These are phyloP conservation scores for Telmatochromis sp. DNA, from an alignment of 2,113 vertebrate genomes.

Conservation along the genomic window DNA sequence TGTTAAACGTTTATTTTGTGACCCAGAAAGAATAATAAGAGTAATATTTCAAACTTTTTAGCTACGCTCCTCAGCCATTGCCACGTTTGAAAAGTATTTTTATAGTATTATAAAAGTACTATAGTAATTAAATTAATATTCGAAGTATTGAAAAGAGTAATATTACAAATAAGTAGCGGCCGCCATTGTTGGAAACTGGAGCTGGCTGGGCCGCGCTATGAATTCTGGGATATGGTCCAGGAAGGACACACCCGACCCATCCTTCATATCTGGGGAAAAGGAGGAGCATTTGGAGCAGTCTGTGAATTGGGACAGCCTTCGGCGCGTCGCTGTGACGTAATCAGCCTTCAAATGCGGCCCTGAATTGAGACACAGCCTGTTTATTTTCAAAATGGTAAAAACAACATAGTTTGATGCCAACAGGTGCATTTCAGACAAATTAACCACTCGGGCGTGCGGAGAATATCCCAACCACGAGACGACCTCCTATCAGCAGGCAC, in stretches of 20 bases:
- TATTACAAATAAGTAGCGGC: accelerated
- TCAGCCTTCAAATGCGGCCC: accelerated
- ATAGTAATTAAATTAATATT: neutral
- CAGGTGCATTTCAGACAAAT: neutral
- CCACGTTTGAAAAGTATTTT: neutral
- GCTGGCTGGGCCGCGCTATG: accelerated
- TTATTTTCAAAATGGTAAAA: neutral
- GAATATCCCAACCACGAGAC: neutral
- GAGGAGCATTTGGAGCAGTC: neutral
- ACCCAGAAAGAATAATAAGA: accelerated
- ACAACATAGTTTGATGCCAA: neutral
- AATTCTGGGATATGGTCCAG: neutral
- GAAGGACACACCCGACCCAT: neutral
- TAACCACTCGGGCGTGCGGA: accelerated
- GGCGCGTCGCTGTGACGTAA: neutral
- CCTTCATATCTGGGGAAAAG: neutral
- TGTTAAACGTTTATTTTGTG: accelerated
- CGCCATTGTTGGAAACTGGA: neutral
- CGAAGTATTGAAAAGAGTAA: neutral
- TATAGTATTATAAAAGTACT: neutral
- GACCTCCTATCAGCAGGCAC: neutral
- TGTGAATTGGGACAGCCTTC: accelerated
- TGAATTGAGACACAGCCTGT: neutral
- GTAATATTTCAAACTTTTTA: neutral
- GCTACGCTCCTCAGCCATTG: neutral